Conservation (phyloP, 2,888 invertebrate species). For the Spatulosminthurus flaviceps region DNA sequence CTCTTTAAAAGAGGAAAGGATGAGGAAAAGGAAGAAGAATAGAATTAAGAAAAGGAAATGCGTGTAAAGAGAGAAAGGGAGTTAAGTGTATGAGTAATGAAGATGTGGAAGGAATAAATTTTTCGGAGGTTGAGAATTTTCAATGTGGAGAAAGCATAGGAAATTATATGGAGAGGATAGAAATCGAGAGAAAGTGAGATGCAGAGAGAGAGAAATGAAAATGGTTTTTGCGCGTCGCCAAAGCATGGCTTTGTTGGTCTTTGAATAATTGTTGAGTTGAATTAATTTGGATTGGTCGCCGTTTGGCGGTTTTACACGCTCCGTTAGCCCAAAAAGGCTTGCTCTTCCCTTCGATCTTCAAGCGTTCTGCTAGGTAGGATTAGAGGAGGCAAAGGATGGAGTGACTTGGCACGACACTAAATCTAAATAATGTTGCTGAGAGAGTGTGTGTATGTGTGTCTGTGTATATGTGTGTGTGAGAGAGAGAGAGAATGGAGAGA, state of each 20-base stretch:
- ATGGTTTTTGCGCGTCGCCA: neutral
- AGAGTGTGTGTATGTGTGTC: neutral
- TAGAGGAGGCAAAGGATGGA: neutral
- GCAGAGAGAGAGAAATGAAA: neutral
- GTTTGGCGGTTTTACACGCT: slow-evolving; percentile 14
- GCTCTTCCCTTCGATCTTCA: neutral
- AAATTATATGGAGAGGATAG: neutral
- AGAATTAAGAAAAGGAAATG: too few species aligned
- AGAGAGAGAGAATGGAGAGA: slow-evolving; percentile 14
- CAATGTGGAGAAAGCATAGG: too few species aligned
- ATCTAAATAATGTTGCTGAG: slow-evolving; percentile 10
- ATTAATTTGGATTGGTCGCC: slow-evolving; percentile 14
- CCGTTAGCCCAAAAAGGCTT: slow-evolving; percentile 1
- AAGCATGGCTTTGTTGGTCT: neutral
- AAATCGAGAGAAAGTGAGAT: neutral
- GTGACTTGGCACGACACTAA: neutral
- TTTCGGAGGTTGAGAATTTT: too few species aligned
- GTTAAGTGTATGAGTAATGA: too few species aligned
- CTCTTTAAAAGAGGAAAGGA: too few species aligned
- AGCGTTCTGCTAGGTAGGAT: neutral
- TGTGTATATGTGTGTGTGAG: too few species aligned
- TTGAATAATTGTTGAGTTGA: slow-evolving; percentile 10
- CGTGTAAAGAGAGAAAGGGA: too few species aligned
- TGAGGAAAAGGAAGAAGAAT: too few species aligned
- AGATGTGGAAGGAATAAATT: too few species aligned